Base-by-base conservation (phyloP, 2,888 invertebrate species). In the Pyrrhosoma nymphula region DNA sequence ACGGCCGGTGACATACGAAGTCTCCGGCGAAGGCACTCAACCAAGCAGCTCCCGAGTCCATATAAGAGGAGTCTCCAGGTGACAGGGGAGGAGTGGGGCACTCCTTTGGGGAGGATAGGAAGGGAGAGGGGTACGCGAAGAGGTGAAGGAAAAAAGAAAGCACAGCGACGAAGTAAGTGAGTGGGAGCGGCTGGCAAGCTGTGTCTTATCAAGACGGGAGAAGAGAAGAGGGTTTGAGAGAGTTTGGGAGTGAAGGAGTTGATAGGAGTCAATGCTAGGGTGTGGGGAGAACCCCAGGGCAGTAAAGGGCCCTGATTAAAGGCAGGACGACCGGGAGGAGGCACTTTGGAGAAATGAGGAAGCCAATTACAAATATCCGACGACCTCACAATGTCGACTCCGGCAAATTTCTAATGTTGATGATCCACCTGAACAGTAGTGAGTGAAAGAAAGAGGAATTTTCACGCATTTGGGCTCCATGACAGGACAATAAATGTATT, bases 21-120 rank as follows among this genome's bases (percentile, higher is more conserved):
- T 75, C 69, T n/a, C 69, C 69, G 82, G 35, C 35, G 35, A 35
- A 93, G 93, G 75, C 93, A 91, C 91, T 91, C 91, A 93, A 8
- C 75, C n/a, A 47, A 20, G 3, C 26, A 69, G 30, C 16, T 35
- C 82, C 82, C 82, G n/a, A 39, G n/a, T n/a, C n/a, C n/a, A n/a
- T n/a, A n/a, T n/a, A n/a, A n/a, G n/a, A n/a, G n/a, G 91, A 91
- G 91, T 35, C 35, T 35, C 39, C 2, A 20, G 23, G 63, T 63
- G n/a, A 23, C 20, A 8, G 47, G 39, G 39, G 39, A 91, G 63
- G 6, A 63, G 63, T 56, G n/a, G 56, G 55, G 56, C 56, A 18
- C 12, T 12, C 20, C 60, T 12, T 3, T 4, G 20, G 30, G 23
- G 12, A 82, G 82, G 91, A 60, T 35, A 91, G 35, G 39, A 47